Base-by-base conservation (phyloP, 2,888 invertebrate genomes). In the Aspidapion aeneum region DNA sequence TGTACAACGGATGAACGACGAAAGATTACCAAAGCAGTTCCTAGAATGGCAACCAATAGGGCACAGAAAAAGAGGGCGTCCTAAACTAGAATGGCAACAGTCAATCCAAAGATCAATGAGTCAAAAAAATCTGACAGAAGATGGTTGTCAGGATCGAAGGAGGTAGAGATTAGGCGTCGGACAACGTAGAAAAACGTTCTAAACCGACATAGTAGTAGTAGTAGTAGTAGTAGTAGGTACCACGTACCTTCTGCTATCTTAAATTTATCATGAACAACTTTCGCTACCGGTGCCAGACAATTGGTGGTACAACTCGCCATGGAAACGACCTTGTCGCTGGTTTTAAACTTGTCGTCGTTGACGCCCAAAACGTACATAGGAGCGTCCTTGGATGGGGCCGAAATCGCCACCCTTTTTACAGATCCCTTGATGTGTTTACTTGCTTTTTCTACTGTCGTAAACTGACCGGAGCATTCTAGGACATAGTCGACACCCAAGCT, bases 231-330 rank as follows among this genome's bases (percentile, higher is more conserved):
- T n/a, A n/a, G n/a, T n/a, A n/a, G n/a, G n/a, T n/a, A n/a, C n/a
- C n/a, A n/a, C 35, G 12, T 35, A 0, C 87, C 91, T 72, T 91
- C 90, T 2, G 82, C 79, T 51, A 94, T 86, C 16, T 87, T 89
- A 72, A 86, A 93, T 58, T 76, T 75, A 9, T 91, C 89, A 71
- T 93, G 84, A 72, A 94, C 82, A 7, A 93, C 84, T 78, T 92
- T 92, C 35, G 90, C 86, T 19, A 94, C 82, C 0, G 93, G 93
- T 50, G 93, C 92, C 70, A 93, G 80, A 75, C 93, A 93, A 78
- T 94, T 94, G 58, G 93, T 88, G 1, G 93, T 94, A 78, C 94
- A 93, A 2, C 92, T 92, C 0, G 91, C 89, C 73, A 90, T 90
- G 20, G 89, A 89, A 60, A 90, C 77, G 16, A 89, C 82, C 70